Evolutionary conservation across 1,140 invertebrate genomes (phyloP), one percentile per base, ranked within the genome.

Genomic region (Drosophila auraria): DNA sequence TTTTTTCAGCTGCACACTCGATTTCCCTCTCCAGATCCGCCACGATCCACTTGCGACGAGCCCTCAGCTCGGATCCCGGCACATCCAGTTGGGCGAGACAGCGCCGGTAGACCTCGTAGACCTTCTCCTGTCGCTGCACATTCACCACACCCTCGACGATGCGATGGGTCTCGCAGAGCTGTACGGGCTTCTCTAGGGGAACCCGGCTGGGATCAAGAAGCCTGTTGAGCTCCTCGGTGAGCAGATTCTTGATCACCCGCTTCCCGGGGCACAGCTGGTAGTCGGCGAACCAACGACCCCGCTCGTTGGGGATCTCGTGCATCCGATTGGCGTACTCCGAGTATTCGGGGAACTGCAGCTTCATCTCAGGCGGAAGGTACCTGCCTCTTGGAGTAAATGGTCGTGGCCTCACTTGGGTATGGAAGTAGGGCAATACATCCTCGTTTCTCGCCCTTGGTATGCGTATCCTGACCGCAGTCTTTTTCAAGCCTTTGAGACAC

Each of bases 1-100:
- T 38, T 27, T 53, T 54, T 2, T 68, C 15, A 0, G 80, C 61
- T 12, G 72, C 80, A 0, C n/a, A 14, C 3, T 75, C 14, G 6
- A 81, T 56, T 8, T 83, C 78, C 1, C n/a, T 23, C 60, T 89
- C 84, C 50, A 87, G 40, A n/a, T 74, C 53, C 0, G 68, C 23
- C 0, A 69, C 5, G 2, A 89, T 77, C 0, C 47, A 33, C 5
- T 60, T 23, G 0, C 49, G 50, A 1, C 73, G 50, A 1, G 20
- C 36, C 30, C 36, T 59, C 2, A 44, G 7, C 40, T 62, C 17
- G 2, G 6, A 8, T n/a, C 38, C 49, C 4, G 27, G 5, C 8
- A 58, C 15, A 51, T 70, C 51, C 12, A 78, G 2, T 1, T 38
- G 23, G 9, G 64, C n/a, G 8, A 78, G 15, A 45, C 57, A 70